Percentiles rank a stretch among this genome's conserved stretches.
Conservation (phyloP, 2,113 vertebrate species). For the Thalassarche chlororhynchos region DNA sequence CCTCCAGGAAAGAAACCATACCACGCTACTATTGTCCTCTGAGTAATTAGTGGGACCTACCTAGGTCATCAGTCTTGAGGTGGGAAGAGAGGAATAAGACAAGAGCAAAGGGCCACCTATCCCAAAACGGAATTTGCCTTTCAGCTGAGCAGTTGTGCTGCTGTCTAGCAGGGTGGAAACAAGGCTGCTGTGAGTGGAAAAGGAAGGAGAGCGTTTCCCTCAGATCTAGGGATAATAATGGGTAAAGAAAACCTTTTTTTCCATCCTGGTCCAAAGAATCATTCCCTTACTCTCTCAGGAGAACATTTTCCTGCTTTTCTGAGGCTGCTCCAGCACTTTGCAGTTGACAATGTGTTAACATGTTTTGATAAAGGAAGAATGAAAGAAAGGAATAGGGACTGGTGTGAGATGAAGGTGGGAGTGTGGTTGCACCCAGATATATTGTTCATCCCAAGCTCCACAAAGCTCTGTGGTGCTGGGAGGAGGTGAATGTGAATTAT, state of each 20-base stretch:
- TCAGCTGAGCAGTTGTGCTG: background rate
- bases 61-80: background rate
- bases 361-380: background rate
- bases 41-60: background rate
- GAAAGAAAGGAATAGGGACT: background rate
- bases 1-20: background rate
- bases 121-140: background rate
- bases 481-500: background rate
- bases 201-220: background rate
- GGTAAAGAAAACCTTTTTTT: background rate
- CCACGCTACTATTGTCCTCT: background rate
- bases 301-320: background rate
- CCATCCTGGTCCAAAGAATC: background rate
- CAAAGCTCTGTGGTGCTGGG: background rate
- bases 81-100: background rate
- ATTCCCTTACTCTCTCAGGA: background rate
- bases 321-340: background rate
- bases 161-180: background rate
- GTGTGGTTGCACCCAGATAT: background rate
- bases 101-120: background rate
- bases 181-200: background rate
- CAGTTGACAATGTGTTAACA: background rate
- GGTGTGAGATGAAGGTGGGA: rapidly evolving
- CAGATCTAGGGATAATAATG: background rate
- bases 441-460: background rate